These are phyloP conservation scores for Temnothorax nylanderi DNA, from an alignment of 1,140 invertebrate species.

Conservation along the genomic window DNA sequence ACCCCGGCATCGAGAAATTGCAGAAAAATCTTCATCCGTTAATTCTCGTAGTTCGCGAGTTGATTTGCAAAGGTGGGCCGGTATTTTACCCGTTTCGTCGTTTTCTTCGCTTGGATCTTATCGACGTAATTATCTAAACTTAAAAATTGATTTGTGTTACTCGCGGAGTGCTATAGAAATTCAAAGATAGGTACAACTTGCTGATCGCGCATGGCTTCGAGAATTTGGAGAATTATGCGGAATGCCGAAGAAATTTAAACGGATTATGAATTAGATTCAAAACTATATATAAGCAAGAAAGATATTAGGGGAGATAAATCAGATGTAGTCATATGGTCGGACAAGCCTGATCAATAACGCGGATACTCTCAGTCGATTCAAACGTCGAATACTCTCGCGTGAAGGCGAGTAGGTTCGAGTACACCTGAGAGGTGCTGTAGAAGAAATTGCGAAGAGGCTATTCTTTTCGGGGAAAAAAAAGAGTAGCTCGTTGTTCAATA, in stretches of 20 bases:
- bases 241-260: neutral
- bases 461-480: neutral
- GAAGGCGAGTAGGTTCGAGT: neutral
- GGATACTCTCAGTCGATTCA: conserved; percentile 2
- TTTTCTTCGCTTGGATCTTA: neutral
- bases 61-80: neutral
- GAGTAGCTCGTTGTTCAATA: conserved; percentile 5
- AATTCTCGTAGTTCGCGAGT: neutral
- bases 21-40: neutral
- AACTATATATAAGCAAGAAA: neutral
- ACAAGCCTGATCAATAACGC: neutral
- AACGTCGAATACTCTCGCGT: neutral
- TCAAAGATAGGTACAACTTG: neutral
- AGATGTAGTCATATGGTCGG: neutral
- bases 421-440: neutral
- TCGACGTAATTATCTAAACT: neutral
- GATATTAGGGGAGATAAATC: neutral
- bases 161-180: neutral
- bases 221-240: neutral
- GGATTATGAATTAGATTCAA: neutral
- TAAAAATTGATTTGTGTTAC: neutral
- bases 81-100: too few species aligned
- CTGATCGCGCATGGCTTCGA: neutral
- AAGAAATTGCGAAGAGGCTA: neutral
- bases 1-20: neutral